phyloP scores from a whole-genome alignment of 2,888 invertebrate species.

The Helicoverpa assulta region DNA sequence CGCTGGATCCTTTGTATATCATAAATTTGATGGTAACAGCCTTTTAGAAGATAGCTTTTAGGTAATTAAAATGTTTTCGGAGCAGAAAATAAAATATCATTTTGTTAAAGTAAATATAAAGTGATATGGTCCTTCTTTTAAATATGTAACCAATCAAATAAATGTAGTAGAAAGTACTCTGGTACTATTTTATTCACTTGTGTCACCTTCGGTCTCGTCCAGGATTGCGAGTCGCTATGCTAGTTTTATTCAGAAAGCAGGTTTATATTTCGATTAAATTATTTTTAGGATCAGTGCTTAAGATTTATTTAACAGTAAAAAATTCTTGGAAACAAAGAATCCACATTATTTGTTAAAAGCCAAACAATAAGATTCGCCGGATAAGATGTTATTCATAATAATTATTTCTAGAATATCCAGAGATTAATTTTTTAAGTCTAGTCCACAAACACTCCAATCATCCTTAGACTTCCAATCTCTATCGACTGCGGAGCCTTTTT shows the following conservation, averaged over 20 bases:
- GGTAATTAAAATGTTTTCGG: constrained; percentile 73
- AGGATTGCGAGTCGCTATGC: background rate
- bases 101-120: background rate
- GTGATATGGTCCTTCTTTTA: background rate
- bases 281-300: background rate
- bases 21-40: constrained; percentile 67
- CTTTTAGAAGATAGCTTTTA: constrained; percentile 74
- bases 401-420: constrained; percentile 1
- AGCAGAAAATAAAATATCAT: constrained; percentile 37
- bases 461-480: constrained; percentile 15
- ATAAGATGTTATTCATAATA: background rate
- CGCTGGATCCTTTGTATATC: constrained; percentile 57
- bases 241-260: background rate
- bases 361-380: background rate
- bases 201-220: background rate
- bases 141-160: background rate
- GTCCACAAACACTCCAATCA: constrained; percentile 17
- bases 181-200: background rate
- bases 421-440: background rate
- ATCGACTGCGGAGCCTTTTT: constrained; percentile 24
- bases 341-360: background rate
- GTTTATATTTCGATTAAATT: background rate
- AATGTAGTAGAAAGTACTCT: background rate
- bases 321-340: background rate
- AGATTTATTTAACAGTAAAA: background rate